Evolutionary conservation across 2,113 vertebrate genomes (phyloP).

Genomic region (Picathartes gymnocephalus): DNA sequence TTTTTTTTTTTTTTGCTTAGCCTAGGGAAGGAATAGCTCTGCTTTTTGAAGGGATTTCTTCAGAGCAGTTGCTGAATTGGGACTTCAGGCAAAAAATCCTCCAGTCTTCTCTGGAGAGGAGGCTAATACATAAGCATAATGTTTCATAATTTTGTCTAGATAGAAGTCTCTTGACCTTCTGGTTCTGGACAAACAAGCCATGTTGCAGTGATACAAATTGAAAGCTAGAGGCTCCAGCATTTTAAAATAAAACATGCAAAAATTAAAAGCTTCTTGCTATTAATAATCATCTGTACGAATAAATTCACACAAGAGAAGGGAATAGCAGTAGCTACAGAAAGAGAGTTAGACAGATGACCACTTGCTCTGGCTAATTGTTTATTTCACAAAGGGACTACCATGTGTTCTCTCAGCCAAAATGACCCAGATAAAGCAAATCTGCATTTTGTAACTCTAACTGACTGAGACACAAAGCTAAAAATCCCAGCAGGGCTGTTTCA

Average conservation of each 20-base stretch:
- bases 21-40: not conserved
- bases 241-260: not conserved
- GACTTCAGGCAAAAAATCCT: not conserved
- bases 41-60: not conserved
- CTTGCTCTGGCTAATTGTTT: not conserved
- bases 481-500: slow-evolving; percentile 35
- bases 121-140: not conserved
- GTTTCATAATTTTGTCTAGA: not conserved
- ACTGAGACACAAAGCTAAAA: slow-evolving; percentile 12
- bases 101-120: not conserved
- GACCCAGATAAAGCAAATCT: slow-evolving; percentile 31
- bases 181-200: not conserved
- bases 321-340: not conserved
- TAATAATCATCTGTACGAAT: not conserved
- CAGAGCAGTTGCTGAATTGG: not conserved
- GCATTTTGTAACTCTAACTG: slow-evolving; percentile 11
- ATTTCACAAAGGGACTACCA: slow-evolving; percentile 19
- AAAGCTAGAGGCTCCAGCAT: not conserved
- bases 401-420: slow-evolving; percentile 31
- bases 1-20: not conserved
- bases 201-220: not conserved
- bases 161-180: not conserved
- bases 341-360: not conserved
- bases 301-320: not conserved
- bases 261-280: not conserved